These are phyloP conservation scores for Holocentrus rufus DNA, from an alignment of 2,797 vertebrate genomes.

Conservation along the genomic window DNA sequence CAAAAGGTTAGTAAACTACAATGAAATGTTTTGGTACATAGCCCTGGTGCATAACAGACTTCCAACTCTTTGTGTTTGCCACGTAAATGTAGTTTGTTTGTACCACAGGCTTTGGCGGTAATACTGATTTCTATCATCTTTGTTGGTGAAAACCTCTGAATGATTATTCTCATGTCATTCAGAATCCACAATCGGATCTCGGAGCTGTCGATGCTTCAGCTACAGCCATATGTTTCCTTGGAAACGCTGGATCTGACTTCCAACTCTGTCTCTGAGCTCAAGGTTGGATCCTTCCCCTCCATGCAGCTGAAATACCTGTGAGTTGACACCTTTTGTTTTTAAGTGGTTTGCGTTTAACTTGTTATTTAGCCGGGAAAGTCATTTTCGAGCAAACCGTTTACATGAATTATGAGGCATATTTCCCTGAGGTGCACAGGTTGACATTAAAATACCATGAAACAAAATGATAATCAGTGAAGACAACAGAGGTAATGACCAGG, in stretches of 20 bases:
- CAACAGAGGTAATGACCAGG: not conserved
- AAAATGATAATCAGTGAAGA: not conserved
- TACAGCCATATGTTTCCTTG: conserved; percentile 88
- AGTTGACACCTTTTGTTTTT: conserved; percentile 56
- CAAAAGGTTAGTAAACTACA: no score
- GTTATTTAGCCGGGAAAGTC: not conserved
- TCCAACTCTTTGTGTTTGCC: not conserved
- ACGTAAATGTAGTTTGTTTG: not conserved
- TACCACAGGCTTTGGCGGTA: not conserved
- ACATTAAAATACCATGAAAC: not conserved
- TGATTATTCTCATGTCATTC: conserved; percentile 37
- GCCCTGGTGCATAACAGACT: no score
- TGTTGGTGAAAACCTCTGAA: conserved; percentile 3
- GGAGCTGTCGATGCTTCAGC: conserved; percentile 86
- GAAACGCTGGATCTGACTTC: conserved; percentile 95
- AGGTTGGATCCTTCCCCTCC: conserved; percentile 89
- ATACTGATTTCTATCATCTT: not conserved
- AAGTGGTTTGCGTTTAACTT: not conserved
- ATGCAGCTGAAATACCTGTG: conserved; percentile 96
- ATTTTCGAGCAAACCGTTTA: not conserved
- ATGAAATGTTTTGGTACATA: not conserved
- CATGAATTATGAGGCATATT: not conserved
- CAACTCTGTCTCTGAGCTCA: conserved; percentile 92
- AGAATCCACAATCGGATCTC: conserved; percentile 93
- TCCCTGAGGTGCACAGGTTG: not conserved